These are phyloP conservation scores for Micromussa lordhowensis DNA, from an alignment of 92 coral and sea anemone genomes.

Conservation along the genomic window DNA sequence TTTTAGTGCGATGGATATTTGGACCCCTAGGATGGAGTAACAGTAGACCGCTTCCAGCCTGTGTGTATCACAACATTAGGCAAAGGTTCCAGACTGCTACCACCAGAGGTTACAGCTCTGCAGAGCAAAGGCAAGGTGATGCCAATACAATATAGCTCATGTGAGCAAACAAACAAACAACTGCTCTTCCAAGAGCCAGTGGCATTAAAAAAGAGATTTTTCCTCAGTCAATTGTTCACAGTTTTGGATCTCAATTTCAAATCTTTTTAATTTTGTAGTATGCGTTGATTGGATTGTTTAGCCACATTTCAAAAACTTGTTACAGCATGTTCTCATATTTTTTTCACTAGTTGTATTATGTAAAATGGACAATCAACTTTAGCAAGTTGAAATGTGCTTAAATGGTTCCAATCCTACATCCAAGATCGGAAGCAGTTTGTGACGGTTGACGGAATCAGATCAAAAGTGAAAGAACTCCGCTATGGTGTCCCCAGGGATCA, in stretches of 20 bases:
- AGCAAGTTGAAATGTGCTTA: too few species aligned
- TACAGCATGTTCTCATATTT: too few species aligned
- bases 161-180: conserved; percentile 5
- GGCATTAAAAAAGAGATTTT: neutral
- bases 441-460: too few species aligned
- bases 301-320: conserved; percentile 15
- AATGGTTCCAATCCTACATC: too few species aligned
- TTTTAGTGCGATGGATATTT: conserved; percentile 56
- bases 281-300: neutral
- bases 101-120: conserved; percentile 53
- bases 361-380: neutral
- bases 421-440: too few species aligned
- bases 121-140: conserved; percentile 47
- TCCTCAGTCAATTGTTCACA: neutral
- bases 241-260: neutral
- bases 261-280: neutral
- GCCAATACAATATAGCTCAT: conserved; percentile 17
- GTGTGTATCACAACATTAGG: conserved; percentile 42
- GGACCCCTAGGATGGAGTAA: conserved; percentile 55
- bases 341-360: neutral
- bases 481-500: too few species aligned
- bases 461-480: too few species aligned
- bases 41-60: conserved; percentile 56
- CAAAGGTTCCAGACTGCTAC: conserved; percentile 40
- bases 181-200: neutral